Conservation (phyloP, 2,888 invertebrate genomes). For the Oscheius sp. region DNA sequence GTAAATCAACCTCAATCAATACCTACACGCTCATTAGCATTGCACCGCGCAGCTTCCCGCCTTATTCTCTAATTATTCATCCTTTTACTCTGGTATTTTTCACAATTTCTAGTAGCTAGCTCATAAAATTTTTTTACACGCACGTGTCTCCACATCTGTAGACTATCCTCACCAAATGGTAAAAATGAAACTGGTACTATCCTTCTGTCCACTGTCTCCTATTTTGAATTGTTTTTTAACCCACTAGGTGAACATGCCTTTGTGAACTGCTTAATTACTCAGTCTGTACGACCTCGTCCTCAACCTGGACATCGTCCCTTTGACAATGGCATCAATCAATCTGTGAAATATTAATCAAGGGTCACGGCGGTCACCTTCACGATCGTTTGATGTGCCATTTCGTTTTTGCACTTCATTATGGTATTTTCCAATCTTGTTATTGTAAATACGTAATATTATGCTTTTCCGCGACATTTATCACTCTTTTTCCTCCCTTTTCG, state of each 20-base stretch:
- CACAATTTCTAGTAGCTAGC: too few relatives aligned
- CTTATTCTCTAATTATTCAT: not conserved
- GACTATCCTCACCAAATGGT: not conserved
- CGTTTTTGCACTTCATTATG: not conserved
- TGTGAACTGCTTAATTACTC: too few relatives aligned
- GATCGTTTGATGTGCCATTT: too few relatives aligned
- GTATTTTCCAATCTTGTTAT: not conserved
- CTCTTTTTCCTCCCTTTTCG: not conserved
- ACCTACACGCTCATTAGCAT: conserved; percentile 29
- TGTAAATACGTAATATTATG: not conserved
- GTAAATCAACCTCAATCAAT: conserved; percentile 29
- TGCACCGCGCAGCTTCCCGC: conserved; percentile 18
- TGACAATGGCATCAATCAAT: not conserved
- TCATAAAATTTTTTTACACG: not conserved
- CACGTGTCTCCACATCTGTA: not conserved
- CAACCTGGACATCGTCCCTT: not conserved
- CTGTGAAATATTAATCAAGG: not conserved
- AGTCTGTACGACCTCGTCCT: too few relatives aligned
- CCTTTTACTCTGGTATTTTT: not conserved
- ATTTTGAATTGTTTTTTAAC: too few relatives aligned
- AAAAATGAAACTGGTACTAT: too few relatives aligned
- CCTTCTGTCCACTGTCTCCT: too few relatives aligned
- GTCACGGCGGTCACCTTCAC: not conserved
- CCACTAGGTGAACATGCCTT: too few relatives aligned
- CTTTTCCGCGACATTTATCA: conserved; percentile 14